A percentile compares a stretch with the other conserved stretches of the same genome.
These are phyloP conservation scores for Salvator merianae DNA, from an alignment of 2,113 vertebrate species.

Conservation along the genomic window DNA sequence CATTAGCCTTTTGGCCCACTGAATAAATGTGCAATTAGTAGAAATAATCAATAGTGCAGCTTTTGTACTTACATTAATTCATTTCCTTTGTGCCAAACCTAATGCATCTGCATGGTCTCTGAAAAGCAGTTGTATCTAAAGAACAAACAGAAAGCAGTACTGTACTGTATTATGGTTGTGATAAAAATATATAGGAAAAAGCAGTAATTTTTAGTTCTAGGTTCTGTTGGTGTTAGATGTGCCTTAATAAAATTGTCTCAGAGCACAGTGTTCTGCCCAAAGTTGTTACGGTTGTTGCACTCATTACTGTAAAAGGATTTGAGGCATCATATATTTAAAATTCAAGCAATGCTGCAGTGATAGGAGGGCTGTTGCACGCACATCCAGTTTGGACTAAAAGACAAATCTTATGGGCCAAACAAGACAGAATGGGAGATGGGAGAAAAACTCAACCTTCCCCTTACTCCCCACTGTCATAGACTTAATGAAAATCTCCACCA, in stretches of 20 bases:
- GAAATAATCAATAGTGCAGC: neutral
- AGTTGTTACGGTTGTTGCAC: no score
- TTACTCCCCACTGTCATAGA: no score
- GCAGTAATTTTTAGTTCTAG: constrained; percentile 45
- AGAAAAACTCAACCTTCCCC: neutral
- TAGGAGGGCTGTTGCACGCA: neutral
- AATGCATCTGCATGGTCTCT: neutral
- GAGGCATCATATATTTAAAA: neutral
- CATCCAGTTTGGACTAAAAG: neutral
- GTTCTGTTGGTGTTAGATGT: constrained; percentile 52
- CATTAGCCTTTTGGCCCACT: neutral
- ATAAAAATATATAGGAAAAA: constrained; percentile 56
- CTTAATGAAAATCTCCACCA: no score
- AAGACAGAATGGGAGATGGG: no score
- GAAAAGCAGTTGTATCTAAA: constrained; percentile 39
- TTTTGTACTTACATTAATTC: constrained; percentile 40
- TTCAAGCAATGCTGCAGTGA: neutral
- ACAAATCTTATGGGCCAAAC: neutral
- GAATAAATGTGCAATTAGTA: neutral
- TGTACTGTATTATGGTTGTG: constrained; percentile 56
- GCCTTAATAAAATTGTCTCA: constrained; percentile 59
- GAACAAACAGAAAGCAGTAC: constrained; percentile 56
- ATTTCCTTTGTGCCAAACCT: constrained; percentile 47
- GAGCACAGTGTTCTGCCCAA: constrained; percentile 65
- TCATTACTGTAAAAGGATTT: neutral